Evolutionary conservation across 2,888 invertebrate genomes (phyloP), one percentile per base, ranked within the genome.

Genomic region (Scaptomyza cyrtandrae): DNA sequence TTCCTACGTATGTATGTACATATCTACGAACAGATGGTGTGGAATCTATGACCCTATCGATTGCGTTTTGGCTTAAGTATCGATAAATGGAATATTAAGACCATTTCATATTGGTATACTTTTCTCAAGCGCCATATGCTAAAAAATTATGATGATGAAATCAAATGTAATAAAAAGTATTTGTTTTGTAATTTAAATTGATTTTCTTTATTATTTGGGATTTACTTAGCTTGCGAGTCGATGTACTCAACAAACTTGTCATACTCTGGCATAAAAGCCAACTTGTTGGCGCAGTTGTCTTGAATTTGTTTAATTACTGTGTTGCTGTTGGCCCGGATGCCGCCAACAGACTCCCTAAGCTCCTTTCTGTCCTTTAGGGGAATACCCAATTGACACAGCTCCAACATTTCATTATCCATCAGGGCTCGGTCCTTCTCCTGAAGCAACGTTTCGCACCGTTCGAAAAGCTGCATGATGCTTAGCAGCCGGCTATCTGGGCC

Each of bases 231-330:
- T n/a, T n/a, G n/a, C n/a, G n/a, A n/a, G n/a, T n/a, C 19, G 1
- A 61, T 9, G 46, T 48, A 29, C 4, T 45, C n/a, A 4, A 14
- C 11, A 14, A 64, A 64, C 0, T 64, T 53, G 11, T 19, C 27
- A 11, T 37, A 16, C 16, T 53, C 43, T 0, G 16, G 24, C 3
- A 37, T 5, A 2, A 29, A 1, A 0, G 2, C 14, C 3, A 50
- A 49, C 11, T 61, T 13, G 2, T n/a, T 50, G 6, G 27, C 24
- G 11, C 44, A 61, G 11, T 1, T 11, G n/a, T 33, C 44, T 9
- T 45, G 33, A 35, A 66, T 61, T 37, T 39, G 2, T n/a, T 45
- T 13, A 1, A 66, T 37, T 3, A 66, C 19, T 0, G 0, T 5
- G 24, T 61, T 55, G 10, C 35, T 44, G 3, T 0, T 9, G 0